phyloP scores from a whole-genome alignment of 1,140 invertebrate species.

The Drosophila obscura region DNA sequence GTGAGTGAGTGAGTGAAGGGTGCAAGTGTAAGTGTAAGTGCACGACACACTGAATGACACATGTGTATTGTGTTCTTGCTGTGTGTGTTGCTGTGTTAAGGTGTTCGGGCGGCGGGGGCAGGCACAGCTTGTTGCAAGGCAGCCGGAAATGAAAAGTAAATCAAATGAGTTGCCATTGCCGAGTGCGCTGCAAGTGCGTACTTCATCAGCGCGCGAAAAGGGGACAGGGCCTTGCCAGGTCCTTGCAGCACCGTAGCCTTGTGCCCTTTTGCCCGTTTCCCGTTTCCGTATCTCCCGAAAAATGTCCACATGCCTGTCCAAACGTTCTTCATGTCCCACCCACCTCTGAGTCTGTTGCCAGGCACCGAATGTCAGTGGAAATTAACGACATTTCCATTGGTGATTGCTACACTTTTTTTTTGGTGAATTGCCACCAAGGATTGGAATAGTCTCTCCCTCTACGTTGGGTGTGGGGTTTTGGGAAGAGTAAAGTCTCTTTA shows the following conservation, averaged over 20 bases:
- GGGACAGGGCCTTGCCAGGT: conserved; percentile 8
- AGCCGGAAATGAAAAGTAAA: conserved; percentile 83
- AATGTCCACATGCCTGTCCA: conserved; percentile 7
- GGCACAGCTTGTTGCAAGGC: conserved; percentile 42
- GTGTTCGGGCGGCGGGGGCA: conserved; percentile 22
- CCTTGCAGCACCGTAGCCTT: conserved; percentile 11
- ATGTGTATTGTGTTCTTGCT: conserved; percentile 40
- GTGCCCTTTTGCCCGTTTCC: background rate
- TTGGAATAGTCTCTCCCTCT: background rate
- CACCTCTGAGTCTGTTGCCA: conserved; percentile 26
- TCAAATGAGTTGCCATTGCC: conserved; percentile 73
- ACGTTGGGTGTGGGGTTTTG: no score
- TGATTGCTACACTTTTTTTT: conserved; percentile 58
- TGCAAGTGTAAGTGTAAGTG: conserved; percentile 12
- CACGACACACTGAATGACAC: conserved; percentile 16
- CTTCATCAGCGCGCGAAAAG: conserved; percentile 57
- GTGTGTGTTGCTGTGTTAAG: conserved; percentile 19
- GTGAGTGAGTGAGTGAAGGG: conserved; percentile 4
- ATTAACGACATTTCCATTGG: conserved; percentile 60
- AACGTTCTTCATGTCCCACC: conserved; percentile 6
- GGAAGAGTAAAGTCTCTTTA: no score
- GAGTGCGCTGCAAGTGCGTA: conserved; percentile 51
- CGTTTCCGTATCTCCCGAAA: background rate
- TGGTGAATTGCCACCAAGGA: conserved; percentile 9
- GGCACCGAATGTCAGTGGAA: conserved; percentile 40